Conservation (phyloP, 2,888 invertebrate genomes). For the Dendrolimus pini region DNA sequence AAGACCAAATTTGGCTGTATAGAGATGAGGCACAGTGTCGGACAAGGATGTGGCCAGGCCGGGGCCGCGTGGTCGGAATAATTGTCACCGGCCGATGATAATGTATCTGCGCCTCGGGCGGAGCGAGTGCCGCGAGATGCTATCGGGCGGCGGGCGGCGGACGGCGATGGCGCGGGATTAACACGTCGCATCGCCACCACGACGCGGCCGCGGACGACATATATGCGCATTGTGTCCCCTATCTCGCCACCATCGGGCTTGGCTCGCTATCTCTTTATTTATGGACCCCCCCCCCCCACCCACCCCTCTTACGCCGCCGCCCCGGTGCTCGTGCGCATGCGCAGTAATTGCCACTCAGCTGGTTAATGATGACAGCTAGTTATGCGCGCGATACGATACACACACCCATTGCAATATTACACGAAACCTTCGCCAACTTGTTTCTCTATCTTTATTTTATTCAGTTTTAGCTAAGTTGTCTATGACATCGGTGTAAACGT, state of each 20-base stretch:
- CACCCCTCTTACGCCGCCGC: slow-evolving; percentile 2
- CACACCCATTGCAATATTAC: slow-evolving; percentile 4
- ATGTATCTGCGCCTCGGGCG: neutral
- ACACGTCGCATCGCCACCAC: slow-evolving; percentile 24
- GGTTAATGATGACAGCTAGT: slow-evolving; percentile 13
- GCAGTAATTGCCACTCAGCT: slow-evolving; percentile 17
- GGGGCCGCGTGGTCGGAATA: neutral
- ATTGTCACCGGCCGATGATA: neutral
- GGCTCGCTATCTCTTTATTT: slow-evolving; percentile 30
- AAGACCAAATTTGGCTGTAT: too few species aligned
- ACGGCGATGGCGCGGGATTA: slow-evolving; percentile 26
- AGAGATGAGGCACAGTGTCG: too few species aligned
- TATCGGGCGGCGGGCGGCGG: slow-evolving; percentile 14
- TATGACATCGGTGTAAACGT: too few species aligned
- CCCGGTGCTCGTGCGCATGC: neutral
- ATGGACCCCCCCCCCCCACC: slow-evolving; percentile 9
- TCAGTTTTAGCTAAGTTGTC: too few species aligned
- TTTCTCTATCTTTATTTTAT: too few species aligned
- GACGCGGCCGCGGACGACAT: slow-evolving; percentile 8
- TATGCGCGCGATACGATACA: slow-evolving; percentile 5
- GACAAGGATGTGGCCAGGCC: too few species aligned
- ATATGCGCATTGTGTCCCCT: slow-evolving; percentile 6
- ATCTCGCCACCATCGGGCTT: slow-evolving; percentile 17
- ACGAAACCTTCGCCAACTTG: too few species aligned
- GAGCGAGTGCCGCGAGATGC: neutral